Conservation (phyloP, 2,797 vertebrate genomes). For the Sylvilagus floridanus region DNA sequence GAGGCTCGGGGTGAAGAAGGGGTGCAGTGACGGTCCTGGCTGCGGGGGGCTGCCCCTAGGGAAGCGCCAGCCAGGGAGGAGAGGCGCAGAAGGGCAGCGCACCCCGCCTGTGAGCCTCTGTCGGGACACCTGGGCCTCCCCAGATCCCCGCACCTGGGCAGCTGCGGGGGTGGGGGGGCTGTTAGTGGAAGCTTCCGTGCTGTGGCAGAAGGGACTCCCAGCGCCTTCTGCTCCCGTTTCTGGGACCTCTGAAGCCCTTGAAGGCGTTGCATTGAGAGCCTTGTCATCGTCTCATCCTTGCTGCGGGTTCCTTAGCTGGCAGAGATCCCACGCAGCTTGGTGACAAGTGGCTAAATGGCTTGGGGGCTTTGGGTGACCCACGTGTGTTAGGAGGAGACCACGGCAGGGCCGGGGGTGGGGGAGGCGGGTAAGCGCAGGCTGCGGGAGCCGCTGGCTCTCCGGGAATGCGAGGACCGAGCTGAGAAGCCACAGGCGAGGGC, state of each 20-base stretch:
- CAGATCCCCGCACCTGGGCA: too few relatives aligned
- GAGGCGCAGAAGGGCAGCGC: neutral
- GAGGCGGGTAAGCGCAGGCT: neutral
- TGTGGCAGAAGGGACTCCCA: fast-evolving
- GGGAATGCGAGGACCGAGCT: neutral
- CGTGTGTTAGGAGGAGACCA: neutral
- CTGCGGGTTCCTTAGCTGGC: slow-evolving; percentile 43
- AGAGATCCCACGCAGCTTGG: neutral
- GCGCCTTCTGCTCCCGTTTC: neutral
- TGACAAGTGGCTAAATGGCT: slow-evolving; percentile 42
- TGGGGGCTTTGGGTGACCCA: neutral
- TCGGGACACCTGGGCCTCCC: neutral
- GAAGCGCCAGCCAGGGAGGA: neutral
- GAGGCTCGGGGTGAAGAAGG: neutral
- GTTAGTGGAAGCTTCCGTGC: neutral
- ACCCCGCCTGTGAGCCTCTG: neutral
- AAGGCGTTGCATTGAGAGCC: slow-evolving; percentile 38
- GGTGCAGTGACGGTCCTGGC: neutral
- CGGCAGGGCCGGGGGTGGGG: neutral
- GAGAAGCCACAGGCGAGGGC: fast-evolving
- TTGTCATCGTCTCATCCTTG: slow-evolving; percentile 47
- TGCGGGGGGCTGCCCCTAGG: neutral
- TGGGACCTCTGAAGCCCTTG: neutral
- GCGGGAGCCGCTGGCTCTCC: too few relatives aligned
- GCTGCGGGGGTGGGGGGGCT: neutral